A percentile compares a stretch with the other conserved stretches of the same genome.
These are phyloP conservation scores for Acrocephalus scirpaceus DNA, from an alignment of 2,797 vertebrate species.

Conservation along the genomic window DNA sequence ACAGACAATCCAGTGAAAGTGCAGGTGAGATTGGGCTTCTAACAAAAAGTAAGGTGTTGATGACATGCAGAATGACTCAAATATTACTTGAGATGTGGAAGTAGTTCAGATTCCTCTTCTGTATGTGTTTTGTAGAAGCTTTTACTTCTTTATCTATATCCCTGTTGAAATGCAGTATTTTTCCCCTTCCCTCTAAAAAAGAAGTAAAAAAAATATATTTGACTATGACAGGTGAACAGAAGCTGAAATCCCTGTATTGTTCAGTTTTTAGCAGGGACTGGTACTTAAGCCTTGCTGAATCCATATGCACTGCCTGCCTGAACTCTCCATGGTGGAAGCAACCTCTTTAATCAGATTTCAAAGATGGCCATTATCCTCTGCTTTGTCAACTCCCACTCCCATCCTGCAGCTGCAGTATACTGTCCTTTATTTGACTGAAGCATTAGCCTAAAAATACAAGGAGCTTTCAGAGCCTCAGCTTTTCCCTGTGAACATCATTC, in stretches of 20 bases:
- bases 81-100: background rate
- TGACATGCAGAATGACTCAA: background rate
- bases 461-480: background rate
- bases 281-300: background rate
- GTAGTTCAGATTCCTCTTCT: background rate
- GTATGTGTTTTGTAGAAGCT: background rate
- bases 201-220: background rate
- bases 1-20: background rate
- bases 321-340: background rate
- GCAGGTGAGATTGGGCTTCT: background rate
- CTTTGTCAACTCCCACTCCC: background rate
- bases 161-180: background rate
- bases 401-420: background rate
- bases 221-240: background rate
- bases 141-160: background rate
- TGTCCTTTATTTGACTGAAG: background rate
- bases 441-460: background rate
- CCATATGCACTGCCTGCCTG: background rate
- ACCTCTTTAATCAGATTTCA: conserved; percentile 10
- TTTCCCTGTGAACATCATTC: background rate
- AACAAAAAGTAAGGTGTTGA: background rate
- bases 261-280: background rate
- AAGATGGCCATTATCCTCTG: background rate
- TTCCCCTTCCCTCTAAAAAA: background rate
- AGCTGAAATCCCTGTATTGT: background rate